A percentile compares a stretch with the other conserved stretches of the same genome.
These are phyloP conservation scores for Poecile atricapillus DNA, from an alignment of 2,113 vertebrate species.

Conservation along the genomic window DNA sequence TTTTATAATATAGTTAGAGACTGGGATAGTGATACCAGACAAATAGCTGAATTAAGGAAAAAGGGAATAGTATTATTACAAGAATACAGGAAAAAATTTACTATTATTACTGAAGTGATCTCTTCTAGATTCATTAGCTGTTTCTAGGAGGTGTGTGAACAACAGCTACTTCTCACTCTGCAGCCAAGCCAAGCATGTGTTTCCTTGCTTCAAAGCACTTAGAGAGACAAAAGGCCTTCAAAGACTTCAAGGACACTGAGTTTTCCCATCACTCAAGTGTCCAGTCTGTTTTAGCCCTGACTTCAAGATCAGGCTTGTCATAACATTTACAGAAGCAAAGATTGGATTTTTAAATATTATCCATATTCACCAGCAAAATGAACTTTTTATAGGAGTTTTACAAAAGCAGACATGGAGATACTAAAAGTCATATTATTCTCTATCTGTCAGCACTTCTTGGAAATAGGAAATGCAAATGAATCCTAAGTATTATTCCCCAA, in stretches of 20 bases:
- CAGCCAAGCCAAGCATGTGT: neutral
- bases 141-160: neutral
- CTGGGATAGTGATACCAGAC: neutral
- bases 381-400: neutral
- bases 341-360: neutral
- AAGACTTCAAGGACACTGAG: neutral
- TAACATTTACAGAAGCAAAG: neutral
- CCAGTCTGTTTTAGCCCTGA: neutral
- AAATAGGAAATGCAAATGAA: conserved; percentile 29
- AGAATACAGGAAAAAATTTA: neutral
- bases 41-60: neutral
- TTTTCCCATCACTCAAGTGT: neutral
- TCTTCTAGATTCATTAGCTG: neutral
- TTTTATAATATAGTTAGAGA: neutral
- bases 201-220: neutral
- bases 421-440: neutral
- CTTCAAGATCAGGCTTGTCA: neutral
- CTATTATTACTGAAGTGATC: neutral
- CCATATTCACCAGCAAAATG: neutral
- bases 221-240: neutral
- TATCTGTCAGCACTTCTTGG: conserved; percentile 7
- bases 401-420: neutral
- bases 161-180: neutral
- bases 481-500: conserved; percentile 2
- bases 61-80: neutral